These are phyloP conservation scores for Cygnus olor DNA, from an alignment of 2,797 vertebrate species.

Conservation along the genomic window DNA sequence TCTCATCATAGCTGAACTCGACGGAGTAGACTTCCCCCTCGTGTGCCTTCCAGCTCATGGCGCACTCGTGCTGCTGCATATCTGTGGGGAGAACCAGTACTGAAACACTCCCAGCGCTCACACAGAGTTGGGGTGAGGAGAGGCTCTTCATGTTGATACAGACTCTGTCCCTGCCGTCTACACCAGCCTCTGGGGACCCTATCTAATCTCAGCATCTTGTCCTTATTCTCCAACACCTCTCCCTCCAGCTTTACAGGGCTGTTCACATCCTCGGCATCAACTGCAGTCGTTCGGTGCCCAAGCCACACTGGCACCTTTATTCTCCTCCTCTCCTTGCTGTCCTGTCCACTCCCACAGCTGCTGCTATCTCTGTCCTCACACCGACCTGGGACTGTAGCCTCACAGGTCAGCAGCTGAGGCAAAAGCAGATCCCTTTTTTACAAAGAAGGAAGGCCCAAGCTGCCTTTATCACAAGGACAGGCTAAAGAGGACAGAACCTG, in stretches of 20 bases:
- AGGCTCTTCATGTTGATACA: not conserved
- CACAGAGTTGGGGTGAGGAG: not conserved
- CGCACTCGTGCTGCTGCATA: conserved; percentile 95
- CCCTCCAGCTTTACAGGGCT: not conserved
- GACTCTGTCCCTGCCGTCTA: not conserved
- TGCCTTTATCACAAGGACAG: not conserved
- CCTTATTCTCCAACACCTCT: not conserved
- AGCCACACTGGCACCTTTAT: not conserved
- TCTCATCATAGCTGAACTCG: conserved; percentile 98
- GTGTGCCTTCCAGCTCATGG: conserved; percentile 96
- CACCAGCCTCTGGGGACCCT: not conserved
- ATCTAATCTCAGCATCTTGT: not conserved
- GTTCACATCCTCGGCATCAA: not conserved
- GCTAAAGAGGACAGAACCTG: not conserved
- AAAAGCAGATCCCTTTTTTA: not conserved
- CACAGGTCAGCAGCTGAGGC: not conserved
- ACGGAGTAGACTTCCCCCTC: conserved; percentile 95
- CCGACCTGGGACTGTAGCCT: not conserved
- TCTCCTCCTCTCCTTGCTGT: not conserved
- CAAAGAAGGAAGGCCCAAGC: not conserved
- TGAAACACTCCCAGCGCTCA: not conserved
- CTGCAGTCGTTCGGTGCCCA: not conserved
- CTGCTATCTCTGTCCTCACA: not conserved
- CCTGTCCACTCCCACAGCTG: not conserved
- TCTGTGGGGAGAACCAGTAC: conserved; percentile 77